Evolutionary conservation across 2,888 invertebrate genomes (phyloP), one percentile per base, ranked within the genome.

Genomic region (Tipula confusa): DNA sequence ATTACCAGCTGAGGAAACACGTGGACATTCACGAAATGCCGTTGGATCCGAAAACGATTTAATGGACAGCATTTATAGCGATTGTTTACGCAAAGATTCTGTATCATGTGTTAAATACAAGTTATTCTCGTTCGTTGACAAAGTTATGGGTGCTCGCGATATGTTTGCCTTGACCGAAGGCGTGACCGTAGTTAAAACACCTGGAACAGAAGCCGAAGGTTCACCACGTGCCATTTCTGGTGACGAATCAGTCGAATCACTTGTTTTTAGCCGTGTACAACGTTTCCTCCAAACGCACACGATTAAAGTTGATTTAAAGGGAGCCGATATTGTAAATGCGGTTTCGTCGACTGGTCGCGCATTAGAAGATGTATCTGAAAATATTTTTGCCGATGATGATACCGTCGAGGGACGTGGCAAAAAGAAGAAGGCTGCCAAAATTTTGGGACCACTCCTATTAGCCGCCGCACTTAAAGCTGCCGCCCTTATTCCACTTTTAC

Each of bases 21-120:
- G 91, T 82, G 90, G 90, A 84, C 90, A 90, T 86, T 90, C 91
- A 84, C 89, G 91, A 85, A 93, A 93, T 88, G 90, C 92, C 85
- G 91, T 93, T 86, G 93, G 93, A 87, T 91, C 92, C 83, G 95
- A 95, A 87, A 95, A 94, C 88, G 96, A 96, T 87, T 92, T 95
- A 84, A 93, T 96, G 91, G 94, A 94, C 87, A 91, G 93, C 87
- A 93, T 94, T 88, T 94, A 94, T 89, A 91, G 91, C 87, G 96
- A 96, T 87, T 96, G 96, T 88, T 90, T 95, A 85, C 92, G 93
- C 87, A 96, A 96, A 89, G 96, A 96, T 88, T 95, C 96, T 31
- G 93, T 95, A 86, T 93, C 94, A 89, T 96, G 96, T 89, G 93
- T 96, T 87, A 96, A 96, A 89, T 95, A 95, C 91, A 96, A 96